Evolutionary conservation across 2,113 vertebrate species (phyloP).

Genomic region (Myanophis thanlyinensis): DNA sequence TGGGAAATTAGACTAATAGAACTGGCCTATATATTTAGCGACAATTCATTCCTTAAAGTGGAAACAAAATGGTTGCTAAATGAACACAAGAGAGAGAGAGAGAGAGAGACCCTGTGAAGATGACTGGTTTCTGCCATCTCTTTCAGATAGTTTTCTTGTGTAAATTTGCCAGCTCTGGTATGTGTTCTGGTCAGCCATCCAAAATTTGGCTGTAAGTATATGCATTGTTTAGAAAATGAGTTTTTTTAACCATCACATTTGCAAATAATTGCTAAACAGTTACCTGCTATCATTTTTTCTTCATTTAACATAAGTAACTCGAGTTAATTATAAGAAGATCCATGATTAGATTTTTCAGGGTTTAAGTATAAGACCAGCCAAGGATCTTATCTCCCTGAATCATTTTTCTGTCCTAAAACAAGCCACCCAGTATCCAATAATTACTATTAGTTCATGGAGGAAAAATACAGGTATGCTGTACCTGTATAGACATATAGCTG

Average conservation of each 20-base stretch:
- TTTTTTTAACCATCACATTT: background rate
- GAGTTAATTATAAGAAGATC: background rate
- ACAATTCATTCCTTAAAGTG: background rate
- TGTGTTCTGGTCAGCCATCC: background rate
- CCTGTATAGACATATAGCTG: background rate
- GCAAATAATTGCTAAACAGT: background rate
- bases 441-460: background rate
- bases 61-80: background rate
- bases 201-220: background rate
- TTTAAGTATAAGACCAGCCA: background rate
- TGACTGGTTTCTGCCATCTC: background rate
- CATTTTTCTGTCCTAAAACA: background rate
- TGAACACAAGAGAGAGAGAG: background rate
- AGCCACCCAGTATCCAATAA: background rate
- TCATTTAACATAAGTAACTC: background rate
- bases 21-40: background rate
- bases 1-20: background rate
- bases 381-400: background rate
- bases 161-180: background rate
- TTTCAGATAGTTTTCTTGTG: background rate
- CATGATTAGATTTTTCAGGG: background rate
- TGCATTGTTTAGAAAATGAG: background rate
- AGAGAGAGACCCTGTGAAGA: background rate
- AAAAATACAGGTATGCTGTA: background rate
- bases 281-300: background rate